Evolutionary conservation across 2,888 invertebrate genomes (phyloP), one percentile per base, ranked within the genome.

Genomic region (Lycophotia porphyrea): DNA sequence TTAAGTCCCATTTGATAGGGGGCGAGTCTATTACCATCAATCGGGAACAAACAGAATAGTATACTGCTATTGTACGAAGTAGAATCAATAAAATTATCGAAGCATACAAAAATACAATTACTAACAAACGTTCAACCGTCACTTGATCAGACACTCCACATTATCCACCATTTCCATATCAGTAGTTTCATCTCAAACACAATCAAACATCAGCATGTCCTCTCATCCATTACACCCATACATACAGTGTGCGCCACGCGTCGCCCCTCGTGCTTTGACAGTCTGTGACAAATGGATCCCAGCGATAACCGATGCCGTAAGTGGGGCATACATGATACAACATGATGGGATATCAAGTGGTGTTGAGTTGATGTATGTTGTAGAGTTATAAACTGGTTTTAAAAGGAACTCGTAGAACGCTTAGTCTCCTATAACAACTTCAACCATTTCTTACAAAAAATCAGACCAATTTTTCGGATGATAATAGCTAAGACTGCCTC

Each of bases 221-320:
- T 63, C 63, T 63, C 39, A n/a, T 63, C 63, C 39, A 63, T 39
- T 39, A 63, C n/a, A 27, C 15, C n/a, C 63, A 63, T 63, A 63
- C 63, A 63, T 39, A 63, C 61, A 63, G 4, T 4, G 39, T 21
- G 63, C 39, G 39, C n/a, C 63, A 63, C 63, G 63, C 63, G 63
- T 8, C 63, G 39, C 63, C 63, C 63, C 63, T 63, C n/a, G 13
- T 63, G 39, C 39, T 63, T 1, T 63, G 63, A 63, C 63, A 63
- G 63, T 18, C n/a, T 11, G 63, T 63, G 63, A 63, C 63, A 39
- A 39, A 63, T 63, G 63, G 63, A 63, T 63, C n/a, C n/a, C 42
- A 8, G n/a, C n/a, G 63, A 63, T 63, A 63, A 18, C 63, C 39
- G n/a, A n/a, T 5, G 3, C 8, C 18, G 39, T 63, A 63, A 63